Base-by-base conservation (phyloP, 2,888 invertebrate species). In the Rhagonycha lutea region DNA sequence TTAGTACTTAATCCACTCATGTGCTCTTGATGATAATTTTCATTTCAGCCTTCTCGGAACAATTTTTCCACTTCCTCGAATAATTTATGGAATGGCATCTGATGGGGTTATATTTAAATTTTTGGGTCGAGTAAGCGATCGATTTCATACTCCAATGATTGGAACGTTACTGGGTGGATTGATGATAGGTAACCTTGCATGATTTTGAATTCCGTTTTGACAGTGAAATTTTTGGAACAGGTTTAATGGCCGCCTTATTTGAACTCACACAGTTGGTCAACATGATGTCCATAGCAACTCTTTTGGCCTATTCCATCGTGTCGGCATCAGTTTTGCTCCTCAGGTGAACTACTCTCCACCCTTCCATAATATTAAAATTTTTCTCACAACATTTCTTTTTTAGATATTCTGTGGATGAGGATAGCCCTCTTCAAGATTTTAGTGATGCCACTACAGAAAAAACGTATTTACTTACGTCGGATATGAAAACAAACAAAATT, bases 81-180 rank as follows among this genome's bases (percentile, higher is more conserved):
- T 96, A 70, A 93, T 96, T 69, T 97, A 96, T 88, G 94, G 96
- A 29, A 96, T 97, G 96, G 92, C 96, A 0, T 90, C 92, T 10
- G 97, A 97, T 86, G 96, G 96, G 0, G 88, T 97, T 24, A 90
- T 97, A 81, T 97, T 95, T 88, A 89, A 91, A 78, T 93, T 91
- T 86, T 89, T 96, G 86, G 94, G 95, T 0, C 89, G 89, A 76
- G 93, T 97, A 7, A 92, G 92, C 87, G 89, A 91, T 23, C 90
- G 91, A 79, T 96, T 93, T 84, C 94, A 95, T 82, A 95, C 96
- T 0, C 96, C 96, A 0, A 88, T 95, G 3, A 89, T 92, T 75
- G 95, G 95, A 1, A 95, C 96, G 32, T 85, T 95, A 72, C 84
- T 94, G 9, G 94, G 95, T 0, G 95, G 96, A 0, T 83, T 94